Evolutionary conservation across 2,113 vertebrate genomes (phyloP), one percentile per base, ranked within the genome.

Genomic region (Phalacrocorax pelagicus): DNA sequence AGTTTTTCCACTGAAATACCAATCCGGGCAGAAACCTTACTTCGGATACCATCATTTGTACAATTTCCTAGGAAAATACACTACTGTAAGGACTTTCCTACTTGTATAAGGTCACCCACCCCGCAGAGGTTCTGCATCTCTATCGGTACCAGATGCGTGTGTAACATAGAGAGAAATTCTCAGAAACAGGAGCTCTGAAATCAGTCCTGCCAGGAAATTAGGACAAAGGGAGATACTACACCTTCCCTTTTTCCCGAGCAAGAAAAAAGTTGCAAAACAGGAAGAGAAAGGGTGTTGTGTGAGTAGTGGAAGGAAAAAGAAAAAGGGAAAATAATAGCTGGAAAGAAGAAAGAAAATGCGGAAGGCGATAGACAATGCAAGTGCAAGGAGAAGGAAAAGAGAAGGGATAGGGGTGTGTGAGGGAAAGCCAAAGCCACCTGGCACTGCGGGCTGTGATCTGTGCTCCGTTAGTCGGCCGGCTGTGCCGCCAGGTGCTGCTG

Each of bases 401-500:
- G 30, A 18, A 81, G 49, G 58, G 42, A 19, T 29, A 26, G 81
- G 54, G 11, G 67, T 22, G 65, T 7, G n/a, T 0, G 23, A 17
- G 34, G 55, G 62, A 21, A 70, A 82, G 52, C 9, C 36, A 18
- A n/a, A 96, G 86, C 51, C 69, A 81, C 16, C 67, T 84, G 80
- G 72, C 55, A 30, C 9, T 0, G 0, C 0, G n/a, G 86, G 51
- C 1, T 8, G 62, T 22, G 79, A 20, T 2, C 27, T 2, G 38
- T 18, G 38, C 62, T 78, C 73, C 1, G 5, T 47, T 71, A 46
- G 21, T 20, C 13, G 2, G 3, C 0, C 49, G 61, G 74, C 79
- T 72, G 36, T 12, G 61, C 67, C 29, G 71, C 69, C 72, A 80
- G 90, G 80, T 94, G 93, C 11, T 90, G 73, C 85, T 32, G 40